A percentile compares a stretch with the other conserved stretches of the same genome.
These are phyloP conservation scores for Aphidius gifuensis DNA, from an alignment of 1,140 invertebrate genomes.

Conservation along the genomic window DNA sequence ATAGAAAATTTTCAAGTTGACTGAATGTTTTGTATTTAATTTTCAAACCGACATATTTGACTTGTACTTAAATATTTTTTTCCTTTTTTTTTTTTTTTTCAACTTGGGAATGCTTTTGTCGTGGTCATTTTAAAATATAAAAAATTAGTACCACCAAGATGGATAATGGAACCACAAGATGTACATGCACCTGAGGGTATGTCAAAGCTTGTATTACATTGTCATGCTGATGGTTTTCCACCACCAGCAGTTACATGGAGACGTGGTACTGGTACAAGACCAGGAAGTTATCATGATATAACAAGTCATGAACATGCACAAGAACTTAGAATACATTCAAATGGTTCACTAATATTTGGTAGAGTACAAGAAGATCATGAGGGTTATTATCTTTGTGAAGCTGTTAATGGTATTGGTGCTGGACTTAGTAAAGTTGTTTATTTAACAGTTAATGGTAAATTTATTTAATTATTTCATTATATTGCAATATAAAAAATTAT, in stretches of 20 bases:
- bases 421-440: constrained; percentile 85
- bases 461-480: neutral
- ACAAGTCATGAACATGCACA: constrained; percentile 48
- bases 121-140: too few species aligned
- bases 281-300: constrained; percentile 83
- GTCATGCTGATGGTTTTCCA: constrained; percentile 88
- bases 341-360: constrained; percentile 77
- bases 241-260: constrained; percentile 85
- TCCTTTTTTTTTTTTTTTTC: too few species aligned
- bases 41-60: too few species aligned
- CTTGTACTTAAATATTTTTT: too few species aligned
- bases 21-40: too few species aligned
- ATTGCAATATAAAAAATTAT: neutral
- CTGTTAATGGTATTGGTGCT: constrained; percentile 84
- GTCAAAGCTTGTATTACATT: constrained; percentile 75
- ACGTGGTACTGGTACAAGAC: constrained; percentile 74
- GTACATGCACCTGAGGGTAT: constrained; percentile 81
- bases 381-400: constrained; percentile 89
- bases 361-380: constrained; percentile 80
- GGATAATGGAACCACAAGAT: constrained; percentile 86
- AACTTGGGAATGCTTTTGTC: too few species aligned
- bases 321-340: constrained; percentile 68
- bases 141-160: constrained; percentile 80
- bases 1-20: too few species aligned
- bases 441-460: constrained; percentile 80